A percentile compares a stretch with the other conserved stretches of the same genome.
phyloP scores from a whole-genome alignment of 2,888 invertebrate species.

The Brenthis hecate region DNA sequence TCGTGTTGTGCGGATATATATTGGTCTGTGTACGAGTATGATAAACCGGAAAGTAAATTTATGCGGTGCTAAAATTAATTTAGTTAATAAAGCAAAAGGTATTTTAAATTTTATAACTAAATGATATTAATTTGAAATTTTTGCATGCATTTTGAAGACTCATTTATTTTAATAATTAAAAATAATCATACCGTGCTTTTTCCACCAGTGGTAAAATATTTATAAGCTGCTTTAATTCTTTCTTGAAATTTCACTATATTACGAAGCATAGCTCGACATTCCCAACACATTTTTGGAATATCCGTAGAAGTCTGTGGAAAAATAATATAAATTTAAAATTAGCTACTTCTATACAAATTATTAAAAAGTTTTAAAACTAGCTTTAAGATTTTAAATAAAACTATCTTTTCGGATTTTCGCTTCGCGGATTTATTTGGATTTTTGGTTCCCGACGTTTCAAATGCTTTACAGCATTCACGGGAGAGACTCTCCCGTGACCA shows the following conservation, averaged over 20 bases:
- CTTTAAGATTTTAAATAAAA: too few relatives aligned
- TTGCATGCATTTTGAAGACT: too few relatives aligned
- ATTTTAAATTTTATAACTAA: not conserved
- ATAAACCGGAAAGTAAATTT: not conserved
- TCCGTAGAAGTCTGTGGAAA: constrained; percentile 35
- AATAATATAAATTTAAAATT: constrained; percentile 20
- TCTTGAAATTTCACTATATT: constrained; percentile 50
- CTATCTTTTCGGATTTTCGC: too few relatives aligned
- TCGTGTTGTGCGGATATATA: constrained; percentile 3
- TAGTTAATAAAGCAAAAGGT: not conserved
- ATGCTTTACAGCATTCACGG: too few relatives aligned
- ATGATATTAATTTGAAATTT: too few relatives aligned
- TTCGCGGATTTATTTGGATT: too few relatives aligned
- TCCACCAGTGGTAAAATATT: constrained; percentile 46
- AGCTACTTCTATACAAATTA: too few relatives aligned
- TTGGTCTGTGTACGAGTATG: constrained; percentile 1
- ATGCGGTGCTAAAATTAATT: constrained; percentile 1
- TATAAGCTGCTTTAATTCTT: constrained; percentile 48
- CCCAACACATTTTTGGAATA: constrained; percentile 57
- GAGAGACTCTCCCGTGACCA: too few relatives aligned
- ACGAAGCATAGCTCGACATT: constrained; percentile 55
- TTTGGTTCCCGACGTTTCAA: too few relatives aligned
- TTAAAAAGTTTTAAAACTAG: too few relatives aligned
- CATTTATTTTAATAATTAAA: too few relatives aligned
- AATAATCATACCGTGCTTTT: constrained; percentile 5